Evolutionary conservation across 2,113 vertebrate genomes (phyloP), one percentile per base, ranked within the genome.

Genomic region (Mastomys natalensis): DNA sequence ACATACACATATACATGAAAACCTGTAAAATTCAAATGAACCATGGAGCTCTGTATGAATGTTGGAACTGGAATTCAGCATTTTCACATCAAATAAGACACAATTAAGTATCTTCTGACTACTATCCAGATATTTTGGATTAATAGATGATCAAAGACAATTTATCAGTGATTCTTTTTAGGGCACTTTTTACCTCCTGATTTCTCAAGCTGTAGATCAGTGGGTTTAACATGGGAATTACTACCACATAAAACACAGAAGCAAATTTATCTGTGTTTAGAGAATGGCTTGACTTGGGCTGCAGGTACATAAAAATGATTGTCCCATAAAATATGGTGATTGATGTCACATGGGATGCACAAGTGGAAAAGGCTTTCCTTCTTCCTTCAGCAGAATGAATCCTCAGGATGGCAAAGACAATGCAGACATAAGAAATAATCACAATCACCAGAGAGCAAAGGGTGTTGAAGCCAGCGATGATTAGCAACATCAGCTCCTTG

Each of bases 161-260:
- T 8, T 95, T 97, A 51, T 81, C 62, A 77, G 22, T 68, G 29
- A 87, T 77, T 95, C 64, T 94, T 45, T 87, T 95, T 55, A 97
- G 11, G 6, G 93, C 37, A 62, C 24, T 93, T 85, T 97, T 95
- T 40, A 97, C 92, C 7, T 97, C 93, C 24, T 97, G 91, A 85
- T 97, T 96, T 60, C 95, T 95, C 31, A 68, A 68, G 66, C 66
- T 68, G 66, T 68, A 68, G 66, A 68, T 68, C 66, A 97, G 0
- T n/a, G 89, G 94, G 9, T 97, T 97, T 88, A 97, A 55, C 96
- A 94, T 87, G 53, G 97, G 95, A 86, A 96, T 97, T 5, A 97
- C 84, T 6, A 94, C 40, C 4, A 97, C 93, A 87, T 97, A 94
- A 66, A 97, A 96, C 45, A 97, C 58, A 0, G 91, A 97, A 55